phyloP scores from a whole-genome alignment of 2,888 invertebrate genomes.

The Tillus elongatus region DNA sequence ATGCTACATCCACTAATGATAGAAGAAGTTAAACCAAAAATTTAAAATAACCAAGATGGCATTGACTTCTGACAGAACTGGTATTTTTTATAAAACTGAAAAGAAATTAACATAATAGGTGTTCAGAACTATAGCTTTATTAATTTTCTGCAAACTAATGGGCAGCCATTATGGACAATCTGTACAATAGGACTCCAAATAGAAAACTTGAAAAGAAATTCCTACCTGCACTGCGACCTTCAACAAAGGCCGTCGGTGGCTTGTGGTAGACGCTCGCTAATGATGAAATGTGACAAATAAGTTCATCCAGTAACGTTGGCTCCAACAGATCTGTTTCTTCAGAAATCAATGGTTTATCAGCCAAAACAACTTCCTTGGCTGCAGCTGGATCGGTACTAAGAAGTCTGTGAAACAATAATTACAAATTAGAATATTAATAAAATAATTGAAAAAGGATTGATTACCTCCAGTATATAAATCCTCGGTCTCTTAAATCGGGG shows the following conservation, averaged over 20 bases:
- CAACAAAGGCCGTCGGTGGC: conserved; percentile 97
- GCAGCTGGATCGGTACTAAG: conserved; percentile 98
- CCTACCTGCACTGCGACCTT: conserved; percentile 56
- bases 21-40: too few species aligned
- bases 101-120: too few species aligned
- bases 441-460: background rate
- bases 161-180: background rate
- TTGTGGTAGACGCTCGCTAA: conserved; percentile 97
- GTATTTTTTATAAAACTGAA: too few species aligned
- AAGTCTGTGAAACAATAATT: conserved; percentile 40
- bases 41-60: too few species aligned
- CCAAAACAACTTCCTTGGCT: conserved; percentile 96
- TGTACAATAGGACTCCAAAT: too few species aligned
- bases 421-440: conserved; percentile 1
- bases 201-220: too few species aligned
- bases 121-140: too few species aligned
- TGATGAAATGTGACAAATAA: conserved; percentile 97
- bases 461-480: conserved; percentile 96
- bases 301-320: conserved; percentile 92
- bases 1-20: too few species aligned
- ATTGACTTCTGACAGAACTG: too few species aligned
- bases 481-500: conserved; percentile 94
- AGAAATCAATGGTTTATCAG: conserved; percentile 97
- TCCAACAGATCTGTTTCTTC: conserved; percentile 98
- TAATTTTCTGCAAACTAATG: background rate